Conservation (phyloP, 2,797 vertebrate genomes). For the Oreochromis grahami region DNA sequence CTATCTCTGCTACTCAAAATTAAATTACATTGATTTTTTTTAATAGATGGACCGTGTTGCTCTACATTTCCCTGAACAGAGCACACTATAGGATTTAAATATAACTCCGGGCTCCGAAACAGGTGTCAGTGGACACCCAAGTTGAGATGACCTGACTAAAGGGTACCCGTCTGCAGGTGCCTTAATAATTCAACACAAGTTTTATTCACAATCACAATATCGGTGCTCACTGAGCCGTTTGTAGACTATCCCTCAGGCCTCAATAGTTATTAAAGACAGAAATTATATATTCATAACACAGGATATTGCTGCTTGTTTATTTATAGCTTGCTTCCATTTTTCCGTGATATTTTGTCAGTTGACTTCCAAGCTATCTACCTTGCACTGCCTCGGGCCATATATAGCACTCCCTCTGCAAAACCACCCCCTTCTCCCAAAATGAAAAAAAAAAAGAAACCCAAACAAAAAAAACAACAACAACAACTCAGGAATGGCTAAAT, state of each 20-base stretch:
- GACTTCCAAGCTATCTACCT: conserved; percentile 84
- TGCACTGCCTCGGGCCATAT: conserved; percentile 78
- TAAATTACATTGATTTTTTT: not conserved
- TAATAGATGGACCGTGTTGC: not conserved
- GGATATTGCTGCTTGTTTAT: conserved; percentile 96
- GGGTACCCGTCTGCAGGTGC: conserved; percentile 53
- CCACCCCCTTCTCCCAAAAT: not conserved
- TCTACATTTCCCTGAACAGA: not conserved
- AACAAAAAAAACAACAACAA: not conserved
- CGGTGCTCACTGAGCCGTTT: conserved; percentile 82
- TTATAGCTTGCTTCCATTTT: conserved; percentile 88
- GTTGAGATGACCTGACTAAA: conserved; percentile 46
- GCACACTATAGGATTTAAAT: conserved; percentile 1
- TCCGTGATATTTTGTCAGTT: conserved; percentile 86
- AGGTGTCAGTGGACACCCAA: conserved; percentile 30
- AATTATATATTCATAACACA: conserved; percentile 95
- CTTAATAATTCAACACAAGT: conserved; percentile 80
- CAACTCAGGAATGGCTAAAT: conserved; percentile 75
- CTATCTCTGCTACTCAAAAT: not conserved
- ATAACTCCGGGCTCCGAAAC: conserved; percentile 1
- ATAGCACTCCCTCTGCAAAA: conserved; percentile 1
- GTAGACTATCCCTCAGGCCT: conserved; percentile 82
- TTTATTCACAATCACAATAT: conserved; percentile 78
- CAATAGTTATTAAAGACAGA: conserved; percentile 88
- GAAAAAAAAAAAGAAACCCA: not conserved